Base-by-base conservation (phyloP, 1,140 invertebrate species). In the Stenopsyche tienmushanensis region DNA sequence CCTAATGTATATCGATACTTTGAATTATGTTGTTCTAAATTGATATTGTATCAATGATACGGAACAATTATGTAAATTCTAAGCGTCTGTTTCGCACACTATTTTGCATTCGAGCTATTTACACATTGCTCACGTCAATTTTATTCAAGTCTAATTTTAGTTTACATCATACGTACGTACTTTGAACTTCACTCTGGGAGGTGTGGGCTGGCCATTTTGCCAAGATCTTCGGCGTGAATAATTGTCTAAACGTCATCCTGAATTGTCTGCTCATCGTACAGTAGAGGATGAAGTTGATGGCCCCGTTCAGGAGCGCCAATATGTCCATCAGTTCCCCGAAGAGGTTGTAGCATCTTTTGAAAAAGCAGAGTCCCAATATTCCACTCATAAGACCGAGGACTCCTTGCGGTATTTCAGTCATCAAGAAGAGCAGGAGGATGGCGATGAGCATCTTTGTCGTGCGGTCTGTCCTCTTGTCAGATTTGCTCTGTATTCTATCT, bases 251-350 rank as follows among this genome's bases (percentile, higher is more conserved):
- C 0, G 93, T 95, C 45, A 87, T 84, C 10, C 95, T 82, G 76
- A 97, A 98, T 82, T 96, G 94, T 47, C 90, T 83, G 41, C 91
- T 94, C 95, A 97, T 98, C 23, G 90, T 88, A 70, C 94, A 97
- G 75, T 97, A 98, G 3, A 98, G 83, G 42, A 98, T 89, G 75
- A 98, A 97, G 74, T 96, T 97, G 42, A 97, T 90, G 5, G 92
- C 90, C 3, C 92, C 93, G 78, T 97, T 98, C 55, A 97, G 78
- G 2, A 98, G 79, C 0, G 95, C 95, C 54, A 97, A 77, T 17
- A 96, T 86, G 75, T 98, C 96, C 90, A 96, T 93, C 7, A 97
- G 71, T 74, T 96, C 92, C 0, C 93, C 93, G 52, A 96, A 89
- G 24, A 87, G 85, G 76, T 85, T 82, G 72, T 92, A 92, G 73